These are phyloP conservation scores for Coracias cyanogaster DNA, from an alignment of 2,797 vertebrate genomes.

Conservation along the genomic window DNA sequence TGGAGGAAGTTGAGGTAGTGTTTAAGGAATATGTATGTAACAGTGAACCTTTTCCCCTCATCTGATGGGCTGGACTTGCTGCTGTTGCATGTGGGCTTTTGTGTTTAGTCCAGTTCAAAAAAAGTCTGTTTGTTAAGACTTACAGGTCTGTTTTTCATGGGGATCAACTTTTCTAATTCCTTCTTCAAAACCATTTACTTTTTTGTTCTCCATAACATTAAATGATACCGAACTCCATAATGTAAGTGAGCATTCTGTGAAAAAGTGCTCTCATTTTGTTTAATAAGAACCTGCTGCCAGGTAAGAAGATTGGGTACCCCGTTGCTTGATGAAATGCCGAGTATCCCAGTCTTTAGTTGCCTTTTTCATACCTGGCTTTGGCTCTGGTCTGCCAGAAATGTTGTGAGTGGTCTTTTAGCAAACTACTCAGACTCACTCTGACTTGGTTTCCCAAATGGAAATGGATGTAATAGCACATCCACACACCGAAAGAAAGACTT, in stretches of 20 bases:
- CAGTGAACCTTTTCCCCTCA: background rate
- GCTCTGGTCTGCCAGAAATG: background rate
- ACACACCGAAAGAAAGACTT: background rate
- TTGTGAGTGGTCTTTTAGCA: background rate
- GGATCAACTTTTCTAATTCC: background rate
- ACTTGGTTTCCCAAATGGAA: background rate
- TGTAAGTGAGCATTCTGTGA: background rate
- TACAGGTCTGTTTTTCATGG: background rate
- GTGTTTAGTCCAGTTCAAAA: background rate
- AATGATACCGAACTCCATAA: background rate
- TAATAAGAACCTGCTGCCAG: background rate
- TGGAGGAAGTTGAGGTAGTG: background rate
- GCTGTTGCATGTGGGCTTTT: background rate
- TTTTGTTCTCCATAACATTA: background rate
- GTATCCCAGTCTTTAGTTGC: background rate
- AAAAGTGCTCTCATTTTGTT: background rate
- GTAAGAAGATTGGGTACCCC: background rate
- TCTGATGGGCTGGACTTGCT: accelerated
- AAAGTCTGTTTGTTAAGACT: background rate
- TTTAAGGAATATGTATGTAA: background rate
- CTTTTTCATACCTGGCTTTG: background rate
- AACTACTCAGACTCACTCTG: background rate
- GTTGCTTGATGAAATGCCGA: background rate
- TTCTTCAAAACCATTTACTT: background rate
- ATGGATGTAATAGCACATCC: background rate